These are phyloP conservation scores for Neodon shergylaensis DNA, from an alignment of 2,113 vertebrate species.

Conservation along the genomic window DNA sequence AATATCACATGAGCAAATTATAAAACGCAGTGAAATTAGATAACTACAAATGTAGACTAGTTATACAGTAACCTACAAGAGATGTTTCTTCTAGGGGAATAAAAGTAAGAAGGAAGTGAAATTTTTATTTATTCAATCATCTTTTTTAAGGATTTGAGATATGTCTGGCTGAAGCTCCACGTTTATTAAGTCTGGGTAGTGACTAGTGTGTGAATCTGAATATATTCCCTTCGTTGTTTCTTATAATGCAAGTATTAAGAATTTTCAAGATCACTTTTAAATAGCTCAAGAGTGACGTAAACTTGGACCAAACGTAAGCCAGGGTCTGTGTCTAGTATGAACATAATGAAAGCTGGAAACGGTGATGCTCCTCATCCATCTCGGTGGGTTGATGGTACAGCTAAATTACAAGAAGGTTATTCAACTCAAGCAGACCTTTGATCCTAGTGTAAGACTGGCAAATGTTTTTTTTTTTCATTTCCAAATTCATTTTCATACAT, in stretches of 20 bases:
- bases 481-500: not conserved
- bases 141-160: constrained; percentile 2
- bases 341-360: not conserved
- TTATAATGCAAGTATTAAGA: not conserved
- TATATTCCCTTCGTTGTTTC: constrained; percentile 21
- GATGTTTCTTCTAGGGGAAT: not conserved
- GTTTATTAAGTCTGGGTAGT: not conserved
- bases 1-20: not conserved
- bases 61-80: not conserved
- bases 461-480: constrained; percentile 20
- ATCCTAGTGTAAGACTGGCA: not conserved
- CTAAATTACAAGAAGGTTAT: not conserved
- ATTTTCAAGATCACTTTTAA: not conserved
- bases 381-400: not conserved
- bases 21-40: not conserved
- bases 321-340: not conserved
- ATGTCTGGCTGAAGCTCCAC: not conserved
- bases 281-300: not conserved
- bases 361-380: not conserved
- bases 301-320: not conserved
- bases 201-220: not conserved
- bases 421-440: not conserved
- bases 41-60: not conserved
- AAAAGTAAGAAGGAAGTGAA: not conserved
- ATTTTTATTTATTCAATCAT: not conserved